Evolutionary conservation across 53 echinoderm and acorn worm genomes (phyloP), one percentile per base, ranked within the genome.

Genomic region (Temnopleurus reevesii): DNA sequence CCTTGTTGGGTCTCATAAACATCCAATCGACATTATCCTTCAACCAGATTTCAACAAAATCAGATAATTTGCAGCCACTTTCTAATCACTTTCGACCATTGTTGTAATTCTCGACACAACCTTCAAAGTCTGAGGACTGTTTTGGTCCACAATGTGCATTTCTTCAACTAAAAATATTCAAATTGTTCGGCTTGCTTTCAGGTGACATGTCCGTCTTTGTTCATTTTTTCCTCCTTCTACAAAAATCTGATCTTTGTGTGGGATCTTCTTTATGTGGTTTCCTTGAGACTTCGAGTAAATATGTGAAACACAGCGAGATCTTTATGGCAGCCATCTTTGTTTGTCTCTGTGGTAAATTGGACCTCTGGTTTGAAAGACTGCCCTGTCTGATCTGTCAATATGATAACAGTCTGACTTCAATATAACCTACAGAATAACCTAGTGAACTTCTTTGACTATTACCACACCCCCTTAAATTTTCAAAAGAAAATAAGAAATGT

Each of bases 261-360:
- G 71, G 71, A 15, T 23, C 41, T 36, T 43, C 49, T 79, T 46
- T 49, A 27, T 79, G 79, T 29, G 30, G 46, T 79, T 79, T 47
- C 79, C 79, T 79, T 79, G 79, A 79, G 51, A 79, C 49, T 49
- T 79, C 15, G 0, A 2, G 79, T 49, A 79, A 79, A 79, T 79
- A 79, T 79, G 79, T 79, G 51, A 25, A 21, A 79, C 36, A 49
- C 51, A 15, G 79, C n/a, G n/a, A 8, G 71, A 71, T 43, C n/a
- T 9, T 71, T 71, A 8, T 43, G 71, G 6, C 4, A 10, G 71
- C 71, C 41, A 38, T 71, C 21, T n/a, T 71, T 71, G 41, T 71
- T 71, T 71, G 71, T 21, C 7, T 71, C 41, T 71, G 71, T n/a
- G 71, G 71, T 66, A 36, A 7, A 4, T 36, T 41, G n/a, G 41